Evolutionary conservation across 2,113 vertebrate genomes (phyloP), one percentile per base, ranked within the genome.

Genomic region (Cheirogaleus medius): DNA sequence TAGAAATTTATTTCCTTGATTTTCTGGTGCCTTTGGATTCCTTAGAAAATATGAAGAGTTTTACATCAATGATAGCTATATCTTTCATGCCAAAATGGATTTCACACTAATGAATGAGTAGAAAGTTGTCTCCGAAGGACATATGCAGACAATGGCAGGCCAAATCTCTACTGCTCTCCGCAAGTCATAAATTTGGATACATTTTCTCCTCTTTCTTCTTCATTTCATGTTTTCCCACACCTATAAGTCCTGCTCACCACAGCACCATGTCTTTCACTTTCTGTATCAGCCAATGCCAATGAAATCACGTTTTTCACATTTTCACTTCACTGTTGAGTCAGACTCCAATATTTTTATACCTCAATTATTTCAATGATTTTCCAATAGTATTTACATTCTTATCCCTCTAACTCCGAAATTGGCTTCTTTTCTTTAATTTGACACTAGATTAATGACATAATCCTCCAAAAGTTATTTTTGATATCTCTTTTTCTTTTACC

Each of bases 351-450:
- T 78, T 90, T 96, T 93, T 78, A 74, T 87, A 74, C 1, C 6
- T 92, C n/a, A 87, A 94, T 39, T 87, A 29, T 87, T 68, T 77
- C 44, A 76, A 58, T 54, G 87, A 78, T 23, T 95, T 95, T 78
- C n/a, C 32, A 93, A 52, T 42, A 21, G n/a, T 52, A 96, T 56
- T 0, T 27, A 69, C 64, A 66, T 60, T 78, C 21, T 68, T 90
- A 82, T 86, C 23, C 58, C 32, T 54, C 21, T 74, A 69, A 29
- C 9, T 68, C 32, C 15, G 37, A 69, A 68, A 76, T 8, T 90
- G 44, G 8, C 11, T 42, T 25, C 9, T 52, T 88, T 71, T 21
- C 34, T 63, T 17, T 42, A 69, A 84, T 63, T 56, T 6, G n/a
- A 83, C 52, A 34, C 32, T 47, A 11, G 11, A 39, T 58, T 95